Percentiles rank a stretch among this genome's conserved stretches.
Conservation (phyloP, 1,140 invertebrate species). For the Zaprionus kolodkinae region DNA sequence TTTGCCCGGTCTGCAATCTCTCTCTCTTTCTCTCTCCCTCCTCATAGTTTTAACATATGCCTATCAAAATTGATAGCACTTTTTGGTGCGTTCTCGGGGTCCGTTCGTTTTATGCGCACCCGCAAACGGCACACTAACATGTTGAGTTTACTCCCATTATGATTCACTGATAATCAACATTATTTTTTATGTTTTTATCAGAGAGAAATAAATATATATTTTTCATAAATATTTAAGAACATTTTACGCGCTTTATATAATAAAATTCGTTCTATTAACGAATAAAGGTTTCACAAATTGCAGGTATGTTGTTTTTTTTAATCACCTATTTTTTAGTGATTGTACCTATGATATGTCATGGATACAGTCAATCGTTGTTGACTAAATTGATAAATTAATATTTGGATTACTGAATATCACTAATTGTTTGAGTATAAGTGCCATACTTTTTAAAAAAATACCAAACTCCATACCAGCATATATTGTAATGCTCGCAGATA, state of each 20-base stretch:
- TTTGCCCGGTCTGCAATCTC: constrained; percentile 2
- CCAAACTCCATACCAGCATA: no score
- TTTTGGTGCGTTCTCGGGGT: constrained; percentile 11
- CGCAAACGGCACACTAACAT: constrained; percentile 51
- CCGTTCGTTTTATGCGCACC: constrained; percentile 43
- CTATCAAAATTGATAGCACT: constrained; percentile 68
- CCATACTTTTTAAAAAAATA: no score
- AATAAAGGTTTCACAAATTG: background rate
- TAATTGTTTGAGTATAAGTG: no score
- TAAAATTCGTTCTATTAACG: background rate
- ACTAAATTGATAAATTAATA: no score
- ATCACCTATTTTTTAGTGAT: no score
- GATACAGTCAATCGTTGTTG: no score
- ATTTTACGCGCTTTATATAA: background rate
- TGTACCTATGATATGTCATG: no score
- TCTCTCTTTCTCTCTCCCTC: background rate
- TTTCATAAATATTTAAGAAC: constrained; percentile 14
- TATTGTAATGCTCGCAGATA: no score
- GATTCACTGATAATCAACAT: constrained; percentile 18
- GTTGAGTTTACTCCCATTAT: background rate
- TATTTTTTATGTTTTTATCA: constrained; percentile 57
- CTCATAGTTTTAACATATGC: constrained; percentile 54
- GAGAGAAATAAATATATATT: background rate
- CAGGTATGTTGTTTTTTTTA: no score
- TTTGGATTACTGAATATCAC: no score